These are phyloP conservation scores for Pogonomyrmex barbatus DNA, from an alignment of 1,140 invertebrate genomes.

Conservation along the genomic window DNA sequence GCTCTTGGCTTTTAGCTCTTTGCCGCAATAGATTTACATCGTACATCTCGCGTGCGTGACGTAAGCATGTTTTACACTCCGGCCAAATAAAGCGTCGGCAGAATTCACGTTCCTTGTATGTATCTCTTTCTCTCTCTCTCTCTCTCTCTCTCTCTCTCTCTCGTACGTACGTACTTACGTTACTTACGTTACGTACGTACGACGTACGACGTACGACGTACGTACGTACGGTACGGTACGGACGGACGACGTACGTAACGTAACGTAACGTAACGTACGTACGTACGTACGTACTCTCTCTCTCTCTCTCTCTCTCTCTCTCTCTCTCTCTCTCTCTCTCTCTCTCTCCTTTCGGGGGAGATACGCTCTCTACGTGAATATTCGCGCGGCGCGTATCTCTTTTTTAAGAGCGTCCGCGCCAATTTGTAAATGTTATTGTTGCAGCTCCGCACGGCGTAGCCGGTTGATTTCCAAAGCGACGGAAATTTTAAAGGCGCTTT, in stretches of 20 bases:
- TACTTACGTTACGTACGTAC: no score
- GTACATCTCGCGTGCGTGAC: slow-evolving; percentile 8
- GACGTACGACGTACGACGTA: no score
- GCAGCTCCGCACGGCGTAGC: background rate
- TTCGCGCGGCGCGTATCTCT: background rate
- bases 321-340: no score
- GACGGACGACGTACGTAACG: no score
- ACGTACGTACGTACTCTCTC: no score
- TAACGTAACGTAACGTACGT: no score
- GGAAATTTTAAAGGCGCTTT: background rate
- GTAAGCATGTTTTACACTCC: slow-evolving; percentile 42
- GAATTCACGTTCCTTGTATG: slow-evolving; percentile 8
- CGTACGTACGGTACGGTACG: no score
- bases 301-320: background rate
- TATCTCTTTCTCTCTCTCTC: background rate
- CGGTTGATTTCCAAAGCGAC: background rate
- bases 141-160: background rate
- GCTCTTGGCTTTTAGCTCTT: slow-evolving; percentile 23
- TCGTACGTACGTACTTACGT: no score
- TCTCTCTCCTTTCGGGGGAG: background rate
- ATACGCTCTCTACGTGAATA: background rate
- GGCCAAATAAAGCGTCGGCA: slow-evolving; percentile 41
- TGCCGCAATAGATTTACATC: slow-evolving; percentile 48
- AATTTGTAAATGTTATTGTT: slow-evolving; percentile 11
- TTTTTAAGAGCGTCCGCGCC: background rate